A percentile compares a stretch with the other conserved stretches of the same genome.
Conservation (phyloP, 2,888 invertebrate species). For the Itoplectis maculator region DNA sequence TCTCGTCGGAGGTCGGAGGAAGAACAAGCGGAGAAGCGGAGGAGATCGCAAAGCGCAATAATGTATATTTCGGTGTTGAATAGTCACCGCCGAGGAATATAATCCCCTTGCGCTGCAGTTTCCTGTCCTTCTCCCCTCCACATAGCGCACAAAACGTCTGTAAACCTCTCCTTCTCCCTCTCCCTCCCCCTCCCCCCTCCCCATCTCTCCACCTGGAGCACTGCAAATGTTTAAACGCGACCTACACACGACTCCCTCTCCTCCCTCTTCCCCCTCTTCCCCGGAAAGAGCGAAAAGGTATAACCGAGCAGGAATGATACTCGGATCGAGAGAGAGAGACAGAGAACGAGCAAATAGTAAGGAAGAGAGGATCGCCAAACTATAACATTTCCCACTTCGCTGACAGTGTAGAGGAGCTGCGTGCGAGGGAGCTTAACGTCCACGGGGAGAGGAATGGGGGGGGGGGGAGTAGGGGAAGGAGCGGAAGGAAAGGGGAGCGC, state of each 20-base stretch:
- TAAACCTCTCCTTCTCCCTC: not conserved
- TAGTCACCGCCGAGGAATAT: conserved; percentile 20
- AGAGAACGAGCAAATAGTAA: conserved; percentile 10
- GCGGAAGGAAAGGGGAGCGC: conserved; percentile 39
- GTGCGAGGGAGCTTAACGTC: conserved; percentile 59
- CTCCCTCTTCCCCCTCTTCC: not conserved
- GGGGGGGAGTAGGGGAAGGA: too few relatives aligned
- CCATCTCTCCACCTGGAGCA: not conserved
- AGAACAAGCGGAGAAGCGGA: too few relatives aligned
- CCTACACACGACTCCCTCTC: not conserved
- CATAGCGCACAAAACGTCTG: conserved; percentile 8
- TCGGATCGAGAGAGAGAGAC: not conserved
- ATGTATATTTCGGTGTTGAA: conserved; percentile 17
- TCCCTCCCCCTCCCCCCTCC: too few relatives aligned
- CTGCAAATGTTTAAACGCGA: conserved; percentile 10
- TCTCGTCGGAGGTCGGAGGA: not conserved
- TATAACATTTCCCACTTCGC: conserved; percentile 38
- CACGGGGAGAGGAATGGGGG: too few relatives aligned
- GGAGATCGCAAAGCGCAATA: not conserved
- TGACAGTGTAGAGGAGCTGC: conserved; percentile 61
- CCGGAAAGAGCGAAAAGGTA: conserved; percentile 2
- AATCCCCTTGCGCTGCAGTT: conserved; percentile 14
- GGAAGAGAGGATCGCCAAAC: conserved; percentile 12
- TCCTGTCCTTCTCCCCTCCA: not conserved
- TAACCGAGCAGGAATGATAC: conserved; percentile 9